Evolutionary conservation across 2,888 invertebrate species (phyloP).

Genomic region (Leptothorax acervorum): DNA sequence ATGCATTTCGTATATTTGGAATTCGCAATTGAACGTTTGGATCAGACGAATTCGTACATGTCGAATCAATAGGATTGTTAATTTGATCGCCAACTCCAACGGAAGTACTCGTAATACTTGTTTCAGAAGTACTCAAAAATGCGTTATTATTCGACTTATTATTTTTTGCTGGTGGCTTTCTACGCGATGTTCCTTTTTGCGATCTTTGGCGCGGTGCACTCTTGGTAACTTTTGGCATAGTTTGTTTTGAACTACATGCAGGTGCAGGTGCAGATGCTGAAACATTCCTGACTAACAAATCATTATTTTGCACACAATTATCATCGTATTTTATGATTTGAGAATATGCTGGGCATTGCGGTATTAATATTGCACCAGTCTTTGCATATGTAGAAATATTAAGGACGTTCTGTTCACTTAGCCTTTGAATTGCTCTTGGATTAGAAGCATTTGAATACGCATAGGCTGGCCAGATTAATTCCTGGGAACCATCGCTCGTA

Average conservation of each 20-base stretch:
- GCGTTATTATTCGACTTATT: conserved; percentile 6
- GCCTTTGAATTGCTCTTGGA: not conserved
- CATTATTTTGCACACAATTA: conserved; percentile 28
- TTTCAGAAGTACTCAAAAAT: not conserved
- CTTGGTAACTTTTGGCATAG: conserved; percentile 45
- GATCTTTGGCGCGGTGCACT: conserved; percentile 31
- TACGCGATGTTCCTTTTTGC: conserved; percentile 29
- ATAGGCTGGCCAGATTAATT: conserved; percentile 32
- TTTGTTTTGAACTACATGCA: conserved; percentile 9
- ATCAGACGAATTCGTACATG: not conserved
- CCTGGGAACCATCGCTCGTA: conserved; percentile 46
- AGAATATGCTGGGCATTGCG: not conserved
- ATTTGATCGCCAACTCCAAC: conserved; percentile 37
- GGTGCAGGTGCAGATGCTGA: not conserved
- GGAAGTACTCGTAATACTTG: not conserved
- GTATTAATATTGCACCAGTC: not conserved
- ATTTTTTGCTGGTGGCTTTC: conserved; percentile 39
- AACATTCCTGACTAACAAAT: not conserved
- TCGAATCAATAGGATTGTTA: conserved; percentile 4
- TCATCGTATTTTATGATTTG: conserved; percentile 9
- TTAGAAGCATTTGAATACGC: not conserved
- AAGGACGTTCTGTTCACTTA: too few relatives aligned
- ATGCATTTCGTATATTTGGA: not conserved
- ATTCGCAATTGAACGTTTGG: not conserved
- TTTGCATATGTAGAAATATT: not conserved